Evolutionary conservation across 2,888 invertebrate species (phyloP).

Genomic region (Alviniconcha strummeri): DNA sequence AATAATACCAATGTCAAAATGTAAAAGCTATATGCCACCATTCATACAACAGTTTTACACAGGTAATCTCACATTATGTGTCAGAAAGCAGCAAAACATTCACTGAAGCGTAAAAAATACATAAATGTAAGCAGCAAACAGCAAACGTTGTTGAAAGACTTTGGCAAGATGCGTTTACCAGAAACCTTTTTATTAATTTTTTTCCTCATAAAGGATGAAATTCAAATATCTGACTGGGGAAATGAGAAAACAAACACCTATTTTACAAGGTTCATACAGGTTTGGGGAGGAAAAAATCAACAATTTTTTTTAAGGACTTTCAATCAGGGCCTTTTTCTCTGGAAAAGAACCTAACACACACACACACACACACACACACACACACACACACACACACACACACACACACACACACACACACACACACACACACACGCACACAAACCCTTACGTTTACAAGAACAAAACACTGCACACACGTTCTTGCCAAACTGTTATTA

Average conservation of each 20-base stretch:
- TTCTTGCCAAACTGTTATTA: too few species aligned
- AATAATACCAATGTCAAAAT: too few species aligned
- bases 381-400: neutral
- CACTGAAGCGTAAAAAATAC: too few species aligned
- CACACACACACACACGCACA: neutral
- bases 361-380: neutral
- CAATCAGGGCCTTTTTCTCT: too few species aligned
- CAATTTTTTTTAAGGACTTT: too few species aligned
- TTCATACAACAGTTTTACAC: neutral
- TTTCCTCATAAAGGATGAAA: too few species aligned
- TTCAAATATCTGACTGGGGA: too few species aligned
- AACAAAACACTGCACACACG: neutral
- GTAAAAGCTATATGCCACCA: too few species aligned
- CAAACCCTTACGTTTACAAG: neutral
- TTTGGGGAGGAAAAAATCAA: too few species aligned
- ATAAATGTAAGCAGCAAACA: neutral
- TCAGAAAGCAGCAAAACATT: neutral
- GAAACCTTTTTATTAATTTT: neutral
- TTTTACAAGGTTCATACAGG: too few species aligned
- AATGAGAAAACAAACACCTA: too few species aligned
- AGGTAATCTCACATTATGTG: neutral
- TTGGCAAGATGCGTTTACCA: slow-evolving; percentile 17
- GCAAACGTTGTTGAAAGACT: slow-evolving; percentile 9
- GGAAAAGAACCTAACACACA: neutral
- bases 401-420: neutral